A percentile compares a stretch with the other conserved stretches of the same genome.
These are phyloP conservation scores for Sicus ferrugineus DNA, from an alignment of 2,888 invertebrate species.

Conservation along the genomic window DNA sequence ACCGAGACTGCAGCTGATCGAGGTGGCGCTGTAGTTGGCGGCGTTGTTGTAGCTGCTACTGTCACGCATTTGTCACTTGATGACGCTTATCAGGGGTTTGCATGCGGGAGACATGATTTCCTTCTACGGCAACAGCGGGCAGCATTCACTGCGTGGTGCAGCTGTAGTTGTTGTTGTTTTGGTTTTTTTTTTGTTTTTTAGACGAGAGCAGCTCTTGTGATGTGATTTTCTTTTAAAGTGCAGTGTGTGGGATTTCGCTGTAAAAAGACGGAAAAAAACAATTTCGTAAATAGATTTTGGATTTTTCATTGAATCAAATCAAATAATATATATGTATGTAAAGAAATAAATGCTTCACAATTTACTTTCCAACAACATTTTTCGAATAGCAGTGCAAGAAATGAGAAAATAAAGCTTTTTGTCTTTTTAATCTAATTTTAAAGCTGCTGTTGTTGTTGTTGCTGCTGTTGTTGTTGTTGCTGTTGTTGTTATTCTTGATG, in stretches of 20 bases:
- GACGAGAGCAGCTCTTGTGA: not conserved
- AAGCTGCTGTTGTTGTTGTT: slow-evolving; percentile 2
- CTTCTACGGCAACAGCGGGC: slow-evolving; percentile 22
- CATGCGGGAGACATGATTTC: slow-evolving; percentile 58
- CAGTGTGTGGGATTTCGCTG: too few species aligned
- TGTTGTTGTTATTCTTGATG: not conserved
- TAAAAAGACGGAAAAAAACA: not conserved
- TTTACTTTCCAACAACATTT: too few species aligned
- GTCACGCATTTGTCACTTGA: slow-evolving; percentile 61
- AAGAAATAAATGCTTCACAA: too few species aligned
- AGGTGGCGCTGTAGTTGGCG: slow-evolving; percentile 34
- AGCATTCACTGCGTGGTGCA: not conserved
- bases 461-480: not conserved
- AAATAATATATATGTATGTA: too few species aligned
- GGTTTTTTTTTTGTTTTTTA: not conserved
- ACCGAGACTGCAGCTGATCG: slow-evolving; percentile 11
- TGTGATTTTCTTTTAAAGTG: too few species aligned
- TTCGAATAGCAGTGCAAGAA: too few species aligned
- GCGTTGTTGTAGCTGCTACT: slow-evolving; percentile 31
- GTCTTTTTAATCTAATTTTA: too few species aligned
- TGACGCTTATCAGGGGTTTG: slow-evolving; percentile 62
- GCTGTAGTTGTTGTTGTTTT: not conserved
- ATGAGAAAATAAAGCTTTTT: too few species aligned
- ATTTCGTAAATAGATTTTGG: not conserved
- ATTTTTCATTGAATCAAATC: too few species aligned